These are phyloP conservation scores for Isotomurus palustris DNA, from an alignment of 2,888 invertebrate genomes.

Conservation along the genomic window DNA sequence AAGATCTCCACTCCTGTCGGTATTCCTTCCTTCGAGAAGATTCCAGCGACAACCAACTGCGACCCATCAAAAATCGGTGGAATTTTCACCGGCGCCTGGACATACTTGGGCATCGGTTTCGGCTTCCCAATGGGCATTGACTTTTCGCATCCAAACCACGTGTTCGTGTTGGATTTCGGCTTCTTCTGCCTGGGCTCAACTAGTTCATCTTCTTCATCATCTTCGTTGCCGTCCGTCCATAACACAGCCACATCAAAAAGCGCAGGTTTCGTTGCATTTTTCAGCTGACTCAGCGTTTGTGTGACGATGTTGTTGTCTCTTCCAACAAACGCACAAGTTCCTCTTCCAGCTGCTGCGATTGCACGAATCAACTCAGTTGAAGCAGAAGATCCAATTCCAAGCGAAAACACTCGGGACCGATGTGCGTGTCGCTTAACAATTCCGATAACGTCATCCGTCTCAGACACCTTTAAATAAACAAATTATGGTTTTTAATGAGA, in stretches of 20 bases:
- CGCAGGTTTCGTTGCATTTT: conserved; percentile 45
- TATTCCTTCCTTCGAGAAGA: conserved; percentile 21
- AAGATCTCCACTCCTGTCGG: conserved; percentile 32
- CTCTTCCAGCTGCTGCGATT: conserved; percentile 49
- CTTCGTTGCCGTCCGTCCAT: too few relatives aligned
- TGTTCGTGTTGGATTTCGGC: too few relatives aligned
- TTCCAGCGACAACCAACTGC: conserved; percentile 40
- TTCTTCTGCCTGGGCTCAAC: background rate
- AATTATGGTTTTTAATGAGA: too few relatives aligned
- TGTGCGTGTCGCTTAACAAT: conserved; percentile 46
- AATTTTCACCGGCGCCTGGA: conserved; percentile 38
- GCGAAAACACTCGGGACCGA: conserved; percentile 47
- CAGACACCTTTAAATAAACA: conserved; percentile 35
- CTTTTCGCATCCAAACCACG: too few relatives aligned
- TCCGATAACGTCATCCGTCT: conserved; percentile 47
- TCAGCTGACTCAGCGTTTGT: conserved; percentile 47
- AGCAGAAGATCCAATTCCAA: conserved; percentile 49
- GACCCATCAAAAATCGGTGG: conserved; percentile 46
- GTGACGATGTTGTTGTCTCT: conserved; percentile 46
- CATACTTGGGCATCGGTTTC: conserved; percentile 1
- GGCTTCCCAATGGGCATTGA: too few relatives aligned
- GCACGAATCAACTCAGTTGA: conserved; percentile 49
- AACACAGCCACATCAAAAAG: too few relatives aligned
- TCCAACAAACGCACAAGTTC: conserved; percentile 49
- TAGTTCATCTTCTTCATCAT: background rate